Conservation (phyloP, 2,888 invertebrate genomes). For the Drosophila buzzatii region DNA sequence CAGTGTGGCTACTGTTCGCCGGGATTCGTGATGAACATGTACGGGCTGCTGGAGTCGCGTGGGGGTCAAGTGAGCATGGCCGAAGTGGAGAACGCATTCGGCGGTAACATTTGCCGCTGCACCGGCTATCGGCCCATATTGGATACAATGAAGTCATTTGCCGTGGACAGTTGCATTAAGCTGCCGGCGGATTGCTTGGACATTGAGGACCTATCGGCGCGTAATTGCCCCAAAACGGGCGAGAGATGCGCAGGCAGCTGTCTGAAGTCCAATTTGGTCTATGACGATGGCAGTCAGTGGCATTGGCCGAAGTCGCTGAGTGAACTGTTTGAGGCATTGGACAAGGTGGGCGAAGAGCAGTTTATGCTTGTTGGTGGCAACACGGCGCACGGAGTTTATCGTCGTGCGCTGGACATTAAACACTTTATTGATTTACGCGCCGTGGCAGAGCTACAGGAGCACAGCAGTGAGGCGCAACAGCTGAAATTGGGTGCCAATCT, state of each 20-base stretch:
- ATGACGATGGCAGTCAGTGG: conserved; percentile 77
- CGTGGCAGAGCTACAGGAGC: conserved; percentile 87
- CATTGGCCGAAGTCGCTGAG: conserved; percentile 73
- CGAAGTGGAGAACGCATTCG: conserved; percentile 91
- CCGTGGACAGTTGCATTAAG: conserved; percentile 87
- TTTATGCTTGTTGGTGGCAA: conserved; percentile 91
- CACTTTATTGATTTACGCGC: conserved; percentile 88
- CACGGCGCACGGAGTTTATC: conserved; percentile 89
- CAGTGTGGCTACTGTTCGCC: conserved; percentile 92
- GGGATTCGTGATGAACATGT: conserved; percentile 92
- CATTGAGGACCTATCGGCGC: conserved; percentile 82
- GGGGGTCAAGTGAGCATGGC: conserved; percentile 86
- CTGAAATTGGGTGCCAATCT: conserved; percentile 84
- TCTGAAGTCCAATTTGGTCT: conserved; percentile 27
- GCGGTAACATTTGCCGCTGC: conserved; percentile 92
- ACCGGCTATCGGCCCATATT: conserved; percentile 92
- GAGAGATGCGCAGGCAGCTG: conserved; percentile 82
- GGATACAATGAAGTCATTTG: conserved; percentile 92
- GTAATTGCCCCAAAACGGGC: conserved; percentile 84
- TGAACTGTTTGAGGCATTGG: conserved; percentile 82
- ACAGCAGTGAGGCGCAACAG: conserved; percentile 77
- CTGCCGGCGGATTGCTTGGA: conserved; percentile 85
- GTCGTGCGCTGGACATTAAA: conserved; percentile 79
- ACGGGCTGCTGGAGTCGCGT: conserved; percentile 86
- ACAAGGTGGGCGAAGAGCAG: conserved; percentile 71